Evolutionary conservation across 2,113 vertebrate species (phyloP).

Genomic region (Oriolus oriolus): DNA sequence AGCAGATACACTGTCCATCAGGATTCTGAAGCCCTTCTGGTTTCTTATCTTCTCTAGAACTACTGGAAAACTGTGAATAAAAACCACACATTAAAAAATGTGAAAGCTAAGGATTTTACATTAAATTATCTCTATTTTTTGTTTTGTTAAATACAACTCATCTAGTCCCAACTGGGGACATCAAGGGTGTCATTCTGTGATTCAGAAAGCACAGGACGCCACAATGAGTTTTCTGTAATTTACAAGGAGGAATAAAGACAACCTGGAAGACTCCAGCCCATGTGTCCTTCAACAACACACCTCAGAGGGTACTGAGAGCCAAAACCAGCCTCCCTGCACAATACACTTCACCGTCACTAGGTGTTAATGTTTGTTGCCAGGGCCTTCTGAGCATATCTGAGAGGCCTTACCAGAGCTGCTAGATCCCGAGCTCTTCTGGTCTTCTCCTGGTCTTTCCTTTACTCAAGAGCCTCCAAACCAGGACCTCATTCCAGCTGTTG

Average conservation of each 20-base stretch:
- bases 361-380: neutral
- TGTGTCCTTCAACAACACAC: neutral
- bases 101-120: neutral
- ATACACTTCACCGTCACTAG: neutral
- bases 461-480: neutral
- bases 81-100: neutral
- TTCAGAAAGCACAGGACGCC: conserved; percentile 19
- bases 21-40: neutral
- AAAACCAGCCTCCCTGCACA: neutral
- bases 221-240: neutral
- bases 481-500: fast-evolving
- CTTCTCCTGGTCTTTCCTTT: neutral
- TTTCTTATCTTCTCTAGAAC: neutral
- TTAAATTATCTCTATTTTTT: neutral
- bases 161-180: neutral
- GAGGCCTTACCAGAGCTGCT: neutral
- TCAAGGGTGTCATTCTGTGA: neutral
- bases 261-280: neutral
- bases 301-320: conserved; percentile 13
- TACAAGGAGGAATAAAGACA: conserved; percentile 25
- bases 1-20: neutral
- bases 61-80: neutral
- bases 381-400: neutral
- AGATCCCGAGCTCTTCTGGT: fast-evolving
- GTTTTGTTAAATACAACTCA: neutral